phyloP scores from a whole-genome alignment of 1,140 invertebrate genomes.

The Drosophila tropicalis region DNA sequence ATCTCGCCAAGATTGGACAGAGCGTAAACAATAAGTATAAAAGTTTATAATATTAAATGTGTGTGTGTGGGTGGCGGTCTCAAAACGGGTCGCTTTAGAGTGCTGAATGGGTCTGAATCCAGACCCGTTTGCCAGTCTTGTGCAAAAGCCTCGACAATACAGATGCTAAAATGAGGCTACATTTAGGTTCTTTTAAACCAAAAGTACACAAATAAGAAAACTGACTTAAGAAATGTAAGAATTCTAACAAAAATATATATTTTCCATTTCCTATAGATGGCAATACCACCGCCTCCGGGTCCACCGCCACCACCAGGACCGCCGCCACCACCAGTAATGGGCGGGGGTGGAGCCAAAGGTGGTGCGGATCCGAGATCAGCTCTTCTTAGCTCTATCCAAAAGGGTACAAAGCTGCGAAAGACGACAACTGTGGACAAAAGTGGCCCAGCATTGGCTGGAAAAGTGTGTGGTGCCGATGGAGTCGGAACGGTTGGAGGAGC shows the following conservation, averaged over 20 bases:
- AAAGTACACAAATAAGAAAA: constrained; percentile 42
- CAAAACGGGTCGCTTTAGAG: neutral
- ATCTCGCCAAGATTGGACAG: constrained; percentile 55
- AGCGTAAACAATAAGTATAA: constrained; percentile 67
- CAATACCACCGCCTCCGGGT: constrained; percentile 85
- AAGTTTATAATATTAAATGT: constrained; percentile 58
- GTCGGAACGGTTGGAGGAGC: constrained; percentile 57
- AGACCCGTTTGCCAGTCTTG: constrained; percentile 47
- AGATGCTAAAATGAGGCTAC: constrained; percentile 52
- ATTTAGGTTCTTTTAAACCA: constrained; percentile 40
- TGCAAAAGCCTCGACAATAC: constrained; percentile 38
- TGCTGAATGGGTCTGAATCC: constrained; percentile 42
- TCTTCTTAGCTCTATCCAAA: constrained; percentile 91
- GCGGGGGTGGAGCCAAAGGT: constrained; percentile 59
- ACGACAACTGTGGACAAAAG: constrained; percentile 95
- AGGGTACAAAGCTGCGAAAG: constrained; percentile 92
- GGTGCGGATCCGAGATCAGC: constrained; percentile 86
- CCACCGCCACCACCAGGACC: constrained; percentile 87
- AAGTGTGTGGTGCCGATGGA: constrained; percentile 47
- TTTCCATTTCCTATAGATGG: constrained; percentile 74
- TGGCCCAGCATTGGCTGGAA: constrained; percentile 89
- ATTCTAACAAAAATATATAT: neutral
- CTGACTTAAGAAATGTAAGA: neutral
- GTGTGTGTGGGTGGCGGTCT: constrained; percentile 57
- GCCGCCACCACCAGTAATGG: constrained; percentile 85